A percentile compares a stretch with the other conserved stretches of the same genome.
These are phyloP conservation scores for Silurus lanzhouensis DNA, from an alignment of 2,797 vertebrate species.

Conservation along the genomic window DNA sequence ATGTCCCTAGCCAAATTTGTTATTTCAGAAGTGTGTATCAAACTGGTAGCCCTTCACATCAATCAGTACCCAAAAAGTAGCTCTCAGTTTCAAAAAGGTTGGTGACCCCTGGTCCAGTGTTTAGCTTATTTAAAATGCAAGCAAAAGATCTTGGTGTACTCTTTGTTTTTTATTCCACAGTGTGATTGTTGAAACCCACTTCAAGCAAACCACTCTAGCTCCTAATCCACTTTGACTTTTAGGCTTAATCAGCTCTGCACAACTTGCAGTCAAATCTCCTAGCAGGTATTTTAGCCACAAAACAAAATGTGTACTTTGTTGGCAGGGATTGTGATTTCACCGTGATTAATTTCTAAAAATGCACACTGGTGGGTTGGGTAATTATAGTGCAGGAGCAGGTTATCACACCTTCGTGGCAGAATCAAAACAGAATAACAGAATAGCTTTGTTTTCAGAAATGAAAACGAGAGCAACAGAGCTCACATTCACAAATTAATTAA, in stretches of 20 bases:
- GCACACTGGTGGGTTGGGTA: background rate
- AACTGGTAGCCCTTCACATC: background rate
- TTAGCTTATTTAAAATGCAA: background rate
- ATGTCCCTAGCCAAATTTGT: background rate
- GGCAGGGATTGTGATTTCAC: slow-evolving; percentile 12
- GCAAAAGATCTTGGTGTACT: background rate
- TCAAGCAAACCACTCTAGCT: background rate
- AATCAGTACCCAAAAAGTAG: no score
- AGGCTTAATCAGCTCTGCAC: background rate
- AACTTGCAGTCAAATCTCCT: background rate
- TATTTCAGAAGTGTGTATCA: background rate
- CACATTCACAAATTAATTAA: background rate
- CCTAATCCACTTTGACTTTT: slow-evolving; percentile 10
- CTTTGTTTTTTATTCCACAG: background rate
- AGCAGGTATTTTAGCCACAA: background rate
- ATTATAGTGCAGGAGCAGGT: background rate
- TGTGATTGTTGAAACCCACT: background rate
- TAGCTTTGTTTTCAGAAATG: background rate
- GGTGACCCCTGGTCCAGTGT: background rate
- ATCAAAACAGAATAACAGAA: background rate
- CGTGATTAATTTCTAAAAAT: slow-evolving; percentile 12
- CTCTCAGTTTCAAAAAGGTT: no score
- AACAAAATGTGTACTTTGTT: slow-evolving; percentile 10
- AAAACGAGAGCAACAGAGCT: background rate
- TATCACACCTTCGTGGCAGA: background rate